These are phyloP conservation scores for Drosophila kuntzei DNA, from an alignment of 2,888 invertebrate species.

Conservation along the genomic window DNA sequence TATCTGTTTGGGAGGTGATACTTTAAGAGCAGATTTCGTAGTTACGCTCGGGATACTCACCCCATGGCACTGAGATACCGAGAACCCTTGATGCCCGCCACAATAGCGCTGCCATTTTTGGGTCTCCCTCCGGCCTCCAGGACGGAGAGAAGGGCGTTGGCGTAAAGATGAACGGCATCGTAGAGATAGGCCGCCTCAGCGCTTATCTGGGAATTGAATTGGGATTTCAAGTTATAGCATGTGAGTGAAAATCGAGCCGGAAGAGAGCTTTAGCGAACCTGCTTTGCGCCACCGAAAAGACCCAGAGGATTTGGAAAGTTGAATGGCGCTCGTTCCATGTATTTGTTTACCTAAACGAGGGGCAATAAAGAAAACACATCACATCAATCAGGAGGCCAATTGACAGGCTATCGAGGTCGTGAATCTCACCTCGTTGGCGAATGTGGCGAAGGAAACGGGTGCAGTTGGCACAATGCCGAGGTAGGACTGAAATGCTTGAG, in stretches of 20 bases:
- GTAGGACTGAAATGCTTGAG: constrained; percentile 92
- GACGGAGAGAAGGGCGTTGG: constrained; percentile 91
- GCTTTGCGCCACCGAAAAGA: constrained; percentile 90
- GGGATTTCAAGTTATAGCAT: constrained; percentile 12
- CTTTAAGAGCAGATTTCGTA: not conserved
- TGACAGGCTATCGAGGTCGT: not conserved
- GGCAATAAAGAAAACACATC: constrained; percentile 9
- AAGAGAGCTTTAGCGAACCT: constrained; percentile 85
- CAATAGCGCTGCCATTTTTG: constrained; percentile 93
- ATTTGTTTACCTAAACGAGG: constrained; percentile 90
- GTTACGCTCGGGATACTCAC: constrained; percentile 86
- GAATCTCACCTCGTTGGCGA: constrained; percentile 87
- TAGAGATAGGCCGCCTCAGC: constrained; percentile 96
- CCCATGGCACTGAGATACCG: constrained; percentile 95
- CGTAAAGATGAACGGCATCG: constrained; percentile 97
- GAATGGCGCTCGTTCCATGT: constrained; percentile 94
- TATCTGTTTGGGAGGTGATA: constrained; percentile 87
- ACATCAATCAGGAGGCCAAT: constrained; percentile 34
- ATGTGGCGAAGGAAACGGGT: constrained; percentile 90
- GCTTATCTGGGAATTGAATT: constrained; percentile 88
- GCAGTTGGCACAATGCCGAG: constrained; percentile 93
- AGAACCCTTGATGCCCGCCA: constrained; percentile 91
- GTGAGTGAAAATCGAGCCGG: constrained; percentile 3
- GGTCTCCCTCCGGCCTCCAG: constrained; percentile 89
- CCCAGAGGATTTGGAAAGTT: constrained; percentile 93